Base-by-base conservation (phyloP, 2,113 vertebrate species). In the Anthoscopus minutus region DNA sequence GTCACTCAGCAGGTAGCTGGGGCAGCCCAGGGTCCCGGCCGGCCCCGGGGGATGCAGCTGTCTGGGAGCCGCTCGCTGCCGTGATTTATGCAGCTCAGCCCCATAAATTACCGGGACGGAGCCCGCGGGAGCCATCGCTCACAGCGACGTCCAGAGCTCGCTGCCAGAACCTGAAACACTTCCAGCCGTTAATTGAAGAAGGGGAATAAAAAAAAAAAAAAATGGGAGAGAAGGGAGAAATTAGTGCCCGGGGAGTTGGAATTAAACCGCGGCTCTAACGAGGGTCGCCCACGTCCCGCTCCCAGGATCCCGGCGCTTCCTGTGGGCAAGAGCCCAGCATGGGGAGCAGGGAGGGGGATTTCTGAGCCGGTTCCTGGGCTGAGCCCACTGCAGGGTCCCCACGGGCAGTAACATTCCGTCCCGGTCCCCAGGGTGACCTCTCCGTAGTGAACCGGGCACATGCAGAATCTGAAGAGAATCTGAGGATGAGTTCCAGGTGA, bases 91-190 rank as follows among this genome's bases (percentile, higher is more conserved):
- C 70, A 47, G 57, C 86, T 51, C 95, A 93, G 92, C 81, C 88
- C 94, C 78, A 96, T 97, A 96, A 97, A 96, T 96, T 95, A 96
- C 94, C 78, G n/a, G 82, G 91, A 89, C 92, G 48, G 85, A 91
- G 94, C 97, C 97, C 94, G 76, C 85, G 94, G 97, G 96, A 96
- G 88, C 93, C 91, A 94, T 97, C 92, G 87, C 95, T 96, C 94
- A 94, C 94, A 89, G 83, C 94, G 86, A 91, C 89, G 80, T 61
- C 69, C 95, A 94, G 87, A 94, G 80, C 92, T 91, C 57, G 25
- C 77, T 96, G 94, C 94, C 94, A 95, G 94, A 92, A 92, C 89
- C 94, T 94, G 92, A 96, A 94, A 85, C 78, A 85, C 90, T 95
- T 94, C 92, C 96, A 94, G 93, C 86, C 91, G 45, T 88, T 95